phyloP scores from a whole-genome alignment of 2,113 vertebrate genomes.

The Neofelis nebulosa region DNA sequence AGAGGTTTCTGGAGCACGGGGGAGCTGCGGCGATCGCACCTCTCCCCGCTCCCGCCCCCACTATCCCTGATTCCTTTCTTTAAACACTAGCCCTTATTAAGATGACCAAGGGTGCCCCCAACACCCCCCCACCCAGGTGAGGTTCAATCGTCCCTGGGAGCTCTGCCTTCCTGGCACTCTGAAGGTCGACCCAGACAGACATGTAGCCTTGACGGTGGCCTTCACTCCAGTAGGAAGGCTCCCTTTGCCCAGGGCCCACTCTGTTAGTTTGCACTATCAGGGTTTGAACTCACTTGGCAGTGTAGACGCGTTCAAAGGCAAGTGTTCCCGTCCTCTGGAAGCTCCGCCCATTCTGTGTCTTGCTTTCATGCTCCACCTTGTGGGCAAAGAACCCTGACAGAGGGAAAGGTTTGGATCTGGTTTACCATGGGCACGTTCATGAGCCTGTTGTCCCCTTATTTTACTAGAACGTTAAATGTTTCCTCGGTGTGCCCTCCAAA shows the following conservation, averaged over 20 bases:
- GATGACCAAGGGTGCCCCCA: background rate
- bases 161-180: too few relatives aligned
- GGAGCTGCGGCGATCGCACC: too few relatives aligned
- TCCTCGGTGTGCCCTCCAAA: background rate
- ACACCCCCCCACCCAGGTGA: background rate
- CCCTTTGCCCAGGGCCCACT: too few relatives aligned
- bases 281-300: conserved; percentile 92
- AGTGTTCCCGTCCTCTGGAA: conserved; percentile 82
- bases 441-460: background rate
- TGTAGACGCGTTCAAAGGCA: conserved; percentile 90
- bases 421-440: background rate
- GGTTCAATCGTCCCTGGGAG: background rate
- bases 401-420: conserved; percentile 42
- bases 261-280: background rate
- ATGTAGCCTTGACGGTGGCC: background rate
- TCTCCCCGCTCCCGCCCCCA: background rate
- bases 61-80: background rate
- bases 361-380: conserved; percentile 94
- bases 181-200: background rate
- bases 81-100: background rate
- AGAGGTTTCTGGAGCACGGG: background rate
- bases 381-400: conserved; percentile 91
- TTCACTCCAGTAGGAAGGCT: background rate
- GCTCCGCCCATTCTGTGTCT: conserved; percentile 76
- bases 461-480: background rate